Evolutionary conservation across 2,888 invertebrate genomes (phyloP), one percentile per base, ranked within the genome.

Genomic region (Parthenolecanium corni): DNA sequence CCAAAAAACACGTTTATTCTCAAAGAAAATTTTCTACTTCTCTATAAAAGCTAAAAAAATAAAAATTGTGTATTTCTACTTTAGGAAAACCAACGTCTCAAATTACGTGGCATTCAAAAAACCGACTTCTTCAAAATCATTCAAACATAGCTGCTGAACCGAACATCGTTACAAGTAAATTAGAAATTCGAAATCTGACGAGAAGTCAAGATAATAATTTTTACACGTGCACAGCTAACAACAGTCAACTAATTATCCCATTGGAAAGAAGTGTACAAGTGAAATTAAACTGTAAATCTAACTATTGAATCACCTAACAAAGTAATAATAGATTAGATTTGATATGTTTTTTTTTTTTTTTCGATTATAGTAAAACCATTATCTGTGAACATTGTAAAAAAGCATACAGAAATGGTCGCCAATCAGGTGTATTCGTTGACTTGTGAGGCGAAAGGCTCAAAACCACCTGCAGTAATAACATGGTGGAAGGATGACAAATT

Each of bases 401-500:
- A 88, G 74, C 87, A 89, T 73, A 81, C 83, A 70, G 84, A 85
- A 72, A 81, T 91, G 64, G 87, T 86, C 20, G 88, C 89, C 1
- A 89, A 88, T 71, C 86, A 86, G 72, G 80, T 84, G 66, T 89
- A 89, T 74, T 87, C 89, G 70, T 82, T 91, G 65, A 89, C 89
- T 72, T 91, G 91, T 73, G 82, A 84, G 71, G 85, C 89, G 65
- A 82, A 85, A 0, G 91, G 91, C 64, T 90, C 90, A 18, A 79
- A 87, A 67, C 90, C 91, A 9, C 84, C 87, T 67, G 89, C 90
- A 2, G 78, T 82, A 65, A 86, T 91, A 71, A 85, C 87, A 54
- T 91, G 91, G 91, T 91, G 88, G 88, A 89, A 86, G 73, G 85
- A 83, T 70, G 46, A 62, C 16, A 52, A 20, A 11, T 16, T 46